Conservation (phyloP, 2,888 invertebrate species). For the Metalampra italica region DNA sequence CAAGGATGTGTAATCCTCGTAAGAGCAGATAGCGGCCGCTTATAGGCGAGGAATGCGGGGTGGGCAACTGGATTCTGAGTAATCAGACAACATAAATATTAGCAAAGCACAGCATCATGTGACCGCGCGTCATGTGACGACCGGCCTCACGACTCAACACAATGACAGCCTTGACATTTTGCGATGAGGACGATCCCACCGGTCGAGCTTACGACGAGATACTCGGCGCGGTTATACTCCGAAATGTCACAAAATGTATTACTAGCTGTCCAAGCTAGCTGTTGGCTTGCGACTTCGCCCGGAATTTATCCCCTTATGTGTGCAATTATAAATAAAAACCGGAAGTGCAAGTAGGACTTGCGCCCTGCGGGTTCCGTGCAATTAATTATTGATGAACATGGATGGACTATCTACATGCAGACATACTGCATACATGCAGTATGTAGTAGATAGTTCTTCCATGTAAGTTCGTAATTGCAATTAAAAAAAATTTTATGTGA, state of each 20-base stretch:
- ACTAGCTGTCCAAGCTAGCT: too few relatives aligned
- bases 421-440: too few relatives aligned
- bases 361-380: too few relatives aligned
- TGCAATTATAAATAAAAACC: too few relatives aligned
- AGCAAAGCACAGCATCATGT: conserved; percentile 27
- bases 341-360: too few relatives aligned
- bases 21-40: neutral
- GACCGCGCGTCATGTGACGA: conserved; percentile 28
- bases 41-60: conserved; percentile 23
- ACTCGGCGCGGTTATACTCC: conserved; percentile 12
- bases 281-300: neutral
- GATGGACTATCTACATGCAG: too few relatives aligned
- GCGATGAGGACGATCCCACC: conserved; percentile 26
- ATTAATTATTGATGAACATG: too few relatives aligned
- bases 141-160: conserved; percentile 18
- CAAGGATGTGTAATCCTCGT: neutral
- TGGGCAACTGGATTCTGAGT: conserved; percentile 13
- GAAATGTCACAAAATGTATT: neutral
- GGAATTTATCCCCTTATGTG: too few relatives aligned
- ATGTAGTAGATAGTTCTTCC: too few relatives aligned
- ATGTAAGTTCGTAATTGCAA: too few relatives aligned
- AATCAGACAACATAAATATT: conserved; percentile 28
- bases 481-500: too few relatives aligned
- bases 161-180: conserved; percentile 48
- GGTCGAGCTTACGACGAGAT: conserved; percentile 14